Evolutionary conservation across 2,888 invertebrate genomes (phyloP).

Genomic region (Buathra laborator): DNA sequence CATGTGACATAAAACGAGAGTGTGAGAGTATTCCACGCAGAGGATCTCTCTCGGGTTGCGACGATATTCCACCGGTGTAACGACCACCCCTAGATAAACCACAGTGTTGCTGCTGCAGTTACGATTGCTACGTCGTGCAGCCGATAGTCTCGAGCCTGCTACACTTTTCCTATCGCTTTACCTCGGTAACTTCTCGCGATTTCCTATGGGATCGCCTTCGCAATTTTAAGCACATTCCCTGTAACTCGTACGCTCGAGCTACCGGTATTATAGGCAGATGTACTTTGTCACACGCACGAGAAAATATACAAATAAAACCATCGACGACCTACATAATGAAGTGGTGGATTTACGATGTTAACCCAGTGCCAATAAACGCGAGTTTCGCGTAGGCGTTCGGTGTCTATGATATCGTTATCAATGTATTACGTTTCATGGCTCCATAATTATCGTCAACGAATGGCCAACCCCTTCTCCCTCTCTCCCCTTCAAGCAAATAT

Average conservation of each 20-base stretch:
- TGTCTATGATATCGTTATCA: slow-evolving; percentile 10
- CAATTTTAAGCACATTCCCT: background rate
- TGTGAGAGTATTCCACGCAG: slow-evolving; percentile 8
- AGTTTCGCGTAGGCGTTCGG: slow-evolving; percentile 16
- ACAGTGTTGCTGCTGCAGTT: slow-evolving; percentile 30
- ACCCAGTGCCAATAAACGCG: slow-evolving; percentile 42
- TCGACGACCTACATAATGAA: slow-evolving; percentile 27
- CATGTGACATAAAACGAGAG: slow-evolving; percentile 54
- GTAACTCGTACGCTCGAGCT: background rate
- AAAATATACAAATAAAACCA: slow-evolving; percentile 2
- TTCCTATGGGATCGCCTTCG: slow-evolving; percentile 6
- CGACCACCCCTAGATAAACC: slow-evolving; percentile 56
- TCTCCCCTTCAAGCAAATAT: slow-evolving; percentile 12
- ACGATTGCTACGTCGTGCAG: slow-evolving; percentile 16
- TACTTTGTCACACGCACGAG: background rate
- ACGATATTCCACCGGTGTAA: slow-evolving; percentile 53
- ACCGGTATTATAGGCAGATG: slow-evolving; percentile 15
- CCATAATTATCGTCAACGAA: slow-evolving; percentile 43
- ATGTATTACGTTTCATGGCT: slow-evolving; percentile 14
- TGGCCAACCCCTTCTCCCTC: slow-evolving; percentile 8
- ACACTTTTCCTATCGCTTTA: slow-evolving; percentile 4
- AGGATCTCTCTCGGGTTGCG: slow-evolving; percentile 40
- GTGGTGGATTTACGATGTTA: slow-evolving; percentile 4
- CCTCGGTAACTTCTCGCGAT: background rate
- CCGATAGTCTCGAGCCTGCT: slow-evolving; percentile 32